Percentiles rank a stretch among this genome's conserved stretches.
phyloP scores from a whole-genome alignment of 2,113 vertebrate species.

The Oncorhynchus keta region DNA sequence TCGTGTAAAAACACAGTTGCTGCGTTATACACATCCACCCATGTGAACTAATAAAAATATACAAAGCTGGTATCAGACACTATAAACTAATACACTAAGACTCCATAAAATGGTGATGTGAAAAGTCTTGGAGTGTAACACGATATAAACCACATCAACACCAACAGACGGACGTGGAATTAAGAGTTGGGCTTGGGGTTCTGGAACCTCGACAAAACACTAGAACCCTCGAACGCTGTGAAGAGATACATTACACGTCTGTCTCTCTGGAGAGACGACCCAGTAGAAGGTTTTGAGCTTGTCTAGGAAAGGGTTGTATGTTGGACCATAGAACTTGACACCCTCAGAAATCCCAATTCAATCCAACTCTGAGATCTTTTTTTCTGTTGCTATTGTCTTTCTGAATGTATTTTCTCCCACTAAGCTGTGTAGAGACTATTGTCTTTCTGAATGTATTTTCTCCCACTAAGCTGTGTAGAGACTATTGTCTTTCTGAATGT shows the following conservation, averaged over 20 bases:
- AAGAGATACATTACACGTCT: neutral
- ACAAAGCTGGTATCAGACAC: constrained; percentile 6
- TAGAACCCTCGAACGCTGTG: neutral
- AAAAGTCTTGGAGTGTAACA: constrained; percentile 9
- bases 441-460: no score
- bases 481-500: no score
- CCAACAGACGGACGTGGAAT: constrained; percentile 10
- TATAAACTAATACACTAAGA: constrained; percentile 12
- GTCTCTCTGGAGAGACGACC: neutral
- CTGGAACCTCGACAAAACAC: neutral
- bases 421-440: neutral
- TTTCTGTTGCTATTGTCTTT: neutral
- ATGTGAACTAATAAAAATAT: constrained; percentile 4
- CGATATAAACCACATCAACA: neutral
- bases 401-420: neutral
- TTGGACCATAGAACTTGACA: neutral
- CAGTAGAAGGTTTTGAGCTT: neutral
- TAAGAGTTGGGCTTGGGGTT: neutral
- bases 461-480: no score
- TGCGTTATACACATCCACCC: constrained; percentile 31
- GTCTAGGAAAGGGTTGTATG: neutral
- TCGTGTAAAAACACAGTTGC: no score
- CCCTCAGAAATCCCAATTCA: neutral
- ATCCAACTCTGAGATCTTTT: neutral
- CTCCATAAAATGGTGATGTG: constrained; percentile 5